A percentile compares a stretch with the other conserved stretches of the same genome.
phyloP scores from a whole-genome alignment of 2,113 vertebrate genomes.

The Sinocyclocheilus anophthalmus region DNA sequence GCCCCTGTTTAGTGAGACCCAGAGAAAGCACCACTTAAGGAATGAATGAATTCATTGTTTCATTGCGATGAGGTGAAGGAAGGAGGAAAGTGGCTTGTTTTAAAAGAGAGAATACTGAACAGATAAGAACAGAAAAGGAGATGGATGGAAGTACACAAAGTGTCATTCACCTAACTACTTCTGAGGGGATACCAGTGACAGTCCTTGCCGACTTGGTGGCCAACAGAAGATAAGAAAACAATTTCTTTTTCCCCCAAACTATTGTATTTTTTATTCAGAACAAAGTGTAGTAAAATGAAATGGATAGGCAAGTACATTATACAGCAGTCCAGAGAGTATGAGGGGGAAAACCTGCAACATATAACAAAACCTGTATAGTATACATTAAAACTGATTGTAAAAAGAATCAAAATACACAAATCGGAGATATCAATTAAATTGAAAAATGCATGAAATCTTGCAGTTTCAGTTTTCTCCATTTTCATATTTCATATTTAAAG shows the following conservation, averaged over 20 bases:
- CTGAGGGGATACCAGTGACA: neutral
- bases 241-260: neutral
- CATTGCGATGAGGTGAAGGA: slow-evolving; percentile 41
- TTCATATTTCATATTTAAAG: too few species aligned
- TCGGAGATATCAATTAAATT: neutral
- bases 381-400: neutral
- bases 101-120: neutral
- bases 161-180: neutral
- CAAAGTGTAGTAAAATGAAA: neutral
- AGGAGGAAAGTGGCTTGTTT: neutral
- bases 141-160: neutral
- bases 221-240: neutral
- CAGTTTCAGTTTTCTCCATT: neutral
- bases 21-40: slow-evolving; percentile 42
- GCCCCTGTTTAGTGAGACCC: slow-evolving; percentile 25
- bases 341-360: too few species aligned
- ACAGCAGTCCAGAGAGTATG: neutral
- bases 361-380: neutral
- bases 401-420: neutral
- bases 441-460: neutral
- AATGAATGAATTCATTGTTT: slow-evolving; percentile 51
- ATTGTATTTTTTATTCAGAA: neutral
- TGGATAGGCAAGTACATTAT: neutral
- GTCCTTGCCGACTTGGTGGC: neutral
- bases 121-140: slow-evolving; percentile 1